A percentile compares a stretch with the other conserved stretches of the same genome.
These are phyloP conservation scores for Leucozona laternaria DNA, from an alignment of 2,888 invertebrate genomes.

Conservation along the genomic window DNA sequence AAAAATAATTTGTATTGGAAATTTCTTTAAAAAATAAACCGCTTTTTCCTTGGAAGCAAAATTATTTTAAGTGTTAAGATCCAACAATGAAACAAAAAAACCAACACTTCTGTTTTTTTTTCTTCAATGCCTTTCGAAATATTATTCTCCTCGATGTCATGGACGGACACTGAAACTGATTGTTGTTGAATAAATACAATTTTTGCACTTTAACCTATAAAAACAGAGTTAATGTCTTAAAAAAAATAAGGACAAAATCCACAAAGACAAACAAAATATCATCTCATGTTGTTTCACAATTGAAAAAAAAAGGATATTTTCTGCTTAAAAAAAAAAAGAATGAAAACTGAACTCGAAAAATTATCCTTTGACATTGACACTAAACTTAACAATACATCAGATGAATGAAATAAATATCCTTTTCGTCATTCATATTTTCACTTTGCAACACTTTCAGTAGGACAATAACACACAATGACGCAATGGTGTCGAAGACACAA, in stretches of 20 bases:
- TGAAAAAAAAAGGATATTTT: constrained; percentile 36
- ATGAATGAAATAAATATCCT: constrained; percentile 58
- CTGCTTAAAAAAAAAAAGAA: not conserved
- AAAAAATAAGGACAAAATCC: constrained; percentile 10
- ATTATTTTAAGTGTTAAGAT: not conserved
- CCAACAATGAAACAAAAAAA: not conserved
- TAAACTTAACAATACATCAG: constrained; percentile 10
- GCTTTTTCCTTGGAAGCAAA: not conserved
- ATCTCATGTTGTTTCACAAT: constrained; percentile 14
- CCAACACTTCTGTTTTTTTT: constrained; percentile 3
- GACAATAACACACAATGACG: constrained; percentile 63
- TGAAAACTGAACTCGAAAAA: not conserved
- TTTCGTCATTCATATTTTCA: constrained; percentile 55
- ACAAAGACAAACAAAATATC: not conserved
- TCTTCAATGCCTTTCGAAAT: not conserved
- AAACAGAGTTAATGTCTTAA: constrained; percentile 22
- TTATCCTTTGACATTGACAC: constrained; percentile 10
- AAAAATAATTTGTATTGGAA: not conserved
- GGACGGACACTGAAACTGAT: constrained; percentile 54
- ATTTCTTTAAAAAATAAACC: constrained; percentile 19
- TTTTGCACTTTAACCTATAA: constrained; percentile 48
- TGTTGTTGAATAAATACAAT: constrained; percentile 70
- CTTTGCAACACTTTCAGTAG: constrained; percentile 59
- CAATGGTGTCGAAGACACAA: constrained; percentile 33
- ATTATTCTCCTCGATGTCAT: not conserved